Conservation (phyloP, 2,797 vertebrate species). For the Hybognathus amarus region DNA sequence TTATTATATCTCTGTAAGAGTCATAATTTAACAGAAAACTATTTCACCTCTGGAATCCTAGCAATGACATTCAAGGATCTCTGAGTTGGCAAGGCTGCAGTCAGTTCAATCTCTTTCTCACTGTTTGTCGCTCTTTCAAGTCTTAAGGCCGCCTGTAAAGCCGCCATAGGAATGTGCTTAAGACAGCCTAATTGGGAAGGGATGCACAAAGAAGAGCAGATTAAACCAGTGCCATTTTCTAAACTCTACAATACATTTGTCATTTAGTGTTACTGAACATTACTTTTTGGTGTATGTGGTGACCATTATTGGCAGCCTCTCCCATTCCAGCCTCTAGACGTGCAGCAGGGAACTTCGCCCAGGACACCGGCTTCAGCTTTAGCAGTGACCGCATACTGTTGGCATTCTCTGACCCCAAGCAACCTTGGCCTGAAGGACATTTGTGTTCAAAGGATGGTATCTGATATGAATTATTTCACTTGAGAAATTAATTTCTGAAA, state of each 20-base stretch:
- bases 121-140: conserved; percentile 69
- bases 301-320: conserved; percentile 72
- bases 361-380: conserved; percentile 80
- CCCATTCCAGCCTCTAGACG: conserved; percentile 80
- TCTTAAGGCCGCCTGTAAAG: conserved; percentile 62
- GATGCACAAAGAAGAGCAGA: not conserved
- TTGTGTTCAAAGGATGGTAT: not conserved
- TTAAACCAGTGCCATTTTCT: no score
- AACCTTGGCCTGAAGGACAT: conserved; percentile 73
- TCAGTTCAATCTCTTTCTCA: conserved; percentile 71
- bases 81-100: conserved; percentile 64
- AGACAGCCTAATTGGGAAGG: conserved; percentile 68
- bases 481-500: not conserved
- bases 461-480: not conserved
- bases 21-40: not conserved
- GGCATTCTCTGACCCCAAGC: conserved; percentile 83
- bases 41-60: conserved; percentile 69
- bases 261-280: conserved; percentile 7
- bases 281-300: conserved; percentile 72
- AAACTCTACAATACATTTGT: no score
- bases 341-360: conserved; percentile 71
- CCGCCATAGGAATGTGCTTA: conserved; percentile 62
- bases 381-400: conserved; percentile 73
- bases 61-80: conserved; percentile 66
- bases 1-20: not conserved